Base-by-base conservation (phyloP, 1,140 invertebrate genomes). In the Eumeta japonica region DNA sequence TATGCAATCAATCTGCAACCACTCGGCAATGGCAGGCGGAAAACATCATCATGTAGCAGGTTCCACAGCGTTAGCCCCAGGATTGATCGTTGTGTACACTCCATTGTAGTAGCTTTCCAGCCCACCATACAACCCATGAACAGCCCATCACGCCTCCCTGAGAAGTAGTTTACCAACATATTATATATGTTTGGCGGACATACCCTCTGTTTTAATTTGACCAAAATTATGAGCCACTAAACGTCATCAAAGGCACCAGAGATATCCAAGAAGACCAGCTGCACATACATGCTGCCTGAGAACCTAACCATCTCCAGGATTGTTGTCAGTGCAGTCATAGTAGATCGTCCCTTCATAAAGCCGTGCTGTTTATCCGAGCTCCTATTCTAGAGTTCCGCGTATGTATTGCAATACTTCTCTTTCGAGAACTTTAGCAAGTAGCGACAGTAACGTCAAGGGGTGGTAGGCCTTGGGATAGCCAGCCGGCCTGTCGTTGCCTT, bases 1-100 rank as follows among this genome's bases (percentile, higher is more conserved):
- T n/a, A n/a, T n/a, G n/a, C n/a, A n/a, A n/a, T n/a, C n/a, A n/a
- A n/a, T n/a, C n/a, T n/a, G n/a, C n/a, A n/a, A n/a, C 48, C 58
- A 11, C 16, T n/a, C 1, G 48, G 37, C 1, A 42, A 16, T 13
- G 51, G 48, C 2, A 71, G 32, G 3, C 24, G 16, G 12, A 76
- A 36, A 2, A 73, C 37, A 2, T 48, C 50, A 28, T 77, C n/a
- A n/a, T n/a, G n/a, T n/a, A n/a, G n/a, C n/a, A n/a, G n/a, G n/a
- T n/a, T n/a, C n/a, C n/a, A n/a, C n/a, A n/a, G n/a, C n/a, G n/a
- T n/a, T n/a, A n/a, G n/a, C n/a, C n/a, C n/a, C n/a, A n/a, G n/a
- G n/a, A n/a, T n/a, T n/a, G 62, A 78, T 0, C 73, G 72, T 43
- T 78, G 72, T 0, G 76, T 74, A 18, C 76, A 75, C 33, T 0